phyloP scores from a whole-genome alignment of 2,113 vertebrate genomes.

The Otus sunia region DNA sequence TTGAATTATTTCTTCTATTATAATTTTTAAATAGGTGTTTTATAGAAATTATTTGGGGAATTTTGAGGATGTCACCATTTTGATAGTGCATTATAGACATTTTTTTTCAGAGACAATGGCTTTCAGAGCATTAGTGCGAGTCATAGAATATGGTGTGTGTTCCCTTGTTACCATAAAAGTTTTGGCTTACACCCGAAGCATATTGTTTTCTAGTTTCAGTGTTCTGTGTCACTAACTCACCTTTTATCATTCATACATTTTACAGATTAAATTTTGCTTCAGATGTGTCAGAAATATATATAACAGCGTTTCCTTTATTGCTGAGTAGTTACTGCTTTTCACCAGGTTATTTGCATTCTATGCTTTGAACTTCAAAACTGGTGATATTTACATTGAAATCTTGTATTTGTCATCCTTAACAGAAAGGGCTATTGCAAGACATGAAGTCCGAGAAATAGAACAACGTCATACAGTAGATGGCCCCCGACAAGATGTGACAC shows the following conservation, averaged over 20 bases:
- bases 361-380: background rate
- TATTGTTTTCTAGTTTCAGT: background rate
- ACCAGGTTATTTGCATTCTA: background rate
- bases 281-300: background rate
- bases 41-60: background rate
- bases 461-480: constrained; percentile 84
- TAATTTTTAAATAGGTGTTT: background rate
- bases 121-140: background rate
- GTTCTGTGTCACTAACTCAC: background rate
- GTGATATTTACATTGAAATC: background rate
- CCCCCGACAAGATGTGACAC: constrained; percentile 67
- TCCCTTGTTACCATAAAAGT: background rate
- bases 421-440: constrained; percentile 91
- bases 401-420: constrained; percentile 30
- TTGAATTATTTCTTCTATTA: background rate
- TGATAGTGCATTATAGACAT: background rate
- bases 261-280: background rate
- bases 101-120: background rate
- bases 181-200: background rate
- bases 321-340: background rate
- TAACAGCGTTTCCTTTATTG: background rate
- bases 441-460: constrained; percentile 89
- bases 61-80: background rate
- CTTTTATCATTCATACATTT: background rate
- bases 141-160: background rate